Conservation (phyloP, 2,797 vertebrate species). For the Danio tinwini region DNA sequence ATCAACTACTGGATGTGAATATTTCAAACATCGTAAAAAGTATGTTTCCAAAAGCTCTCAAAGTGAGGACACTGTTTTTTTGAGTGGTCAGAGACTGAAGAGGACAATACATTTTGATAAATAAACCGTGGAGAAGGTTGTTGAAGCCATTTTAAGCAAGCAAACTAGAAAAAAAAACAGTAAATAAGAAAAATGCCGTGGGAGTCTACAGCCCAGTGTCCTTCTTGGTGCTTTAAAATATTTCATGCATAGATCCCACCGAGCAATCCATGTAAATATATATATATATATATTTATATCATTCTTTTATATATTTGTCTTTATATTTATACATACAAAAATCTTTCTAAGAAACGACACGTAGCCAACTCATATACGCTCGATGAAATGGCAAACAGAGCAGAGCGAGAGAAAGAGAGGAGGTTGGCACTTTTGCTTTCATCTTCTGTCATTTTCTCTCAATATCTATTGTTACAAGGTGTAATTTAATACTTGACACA, state of each 20-base stretch:
- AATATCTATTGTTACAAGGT: constrained; percentile 60
- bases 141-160: constrained; percentile 13
- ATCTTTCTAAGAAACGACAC: constrained; percentile 67
- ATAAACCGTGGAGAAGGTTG: neutral
- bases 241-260: constrained; percentile 84
- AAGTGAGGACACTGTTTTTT: constrained; percentile 6
- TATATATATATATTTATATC: constrained; percentile 81
- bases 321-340: constrained; percentile 71
- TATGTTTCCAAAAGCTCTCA: constrained; percentile 4
- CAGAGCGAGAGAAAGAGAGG: constrained; percentile 43
- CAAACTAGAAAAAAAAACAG: constrained; percentile 23
- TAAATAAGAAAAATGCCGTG: constrained; percentile 67
- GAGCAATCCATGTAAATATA: constrained; percentile 78
- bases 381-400: constrained; percentile 56
- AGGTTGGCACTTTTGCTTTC: constrained; percentile 75
- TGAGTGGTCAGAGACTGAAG: constrained; percentile 26
- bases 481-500: constrained; percentile 78
- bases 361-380: constrained; percentile 71
- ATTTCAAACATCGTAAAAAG: neutral
- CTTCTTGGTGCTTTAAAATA: constrained; percentile 72
- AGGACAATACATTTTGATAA: constrained; percentile 8
- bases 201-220: constrained; percentile 67
- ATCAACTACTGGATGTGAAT: constrained; percentile 43
- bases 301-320: constrained; percentile 79
- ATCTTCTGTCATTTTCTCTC: constrained; percentile 50